These are phyloP conservation scores for Callopanchax toddi DNA, from an alignment of 2,113 vertebrate species.

Conservation along the genomic window DNA sequence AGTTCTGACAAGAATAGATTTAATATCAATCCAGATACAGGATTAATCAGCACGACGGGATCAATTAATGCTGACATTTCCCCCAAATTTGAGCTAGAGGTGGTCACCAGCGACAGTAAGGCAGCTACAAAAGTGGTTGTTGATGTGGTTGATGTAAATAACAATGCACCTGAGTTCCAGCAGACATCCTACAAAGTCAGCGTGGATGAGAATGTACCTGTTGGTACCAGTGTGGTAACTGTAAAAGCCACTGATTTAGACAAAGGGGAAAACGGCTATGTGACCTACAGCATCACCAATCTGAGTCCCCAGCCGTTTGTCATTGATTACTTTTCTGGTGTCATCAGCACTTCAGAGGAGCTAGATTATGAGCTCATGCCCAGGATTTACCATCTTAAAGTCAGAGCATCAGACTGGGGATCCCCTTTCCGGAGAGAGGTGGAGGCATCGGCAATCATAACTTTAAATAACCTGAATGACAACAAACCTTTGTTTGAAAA, in stretches of 20 bases:
- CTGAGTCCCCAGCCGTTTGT: slow-evolving; percentile 88
- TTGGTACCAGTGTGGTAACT: slow-evolving; percentile 86
- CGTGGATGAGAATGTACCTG: slow-evolving; percentile 92
- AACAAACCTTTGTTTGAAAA: slow-evolving; percentile 97
- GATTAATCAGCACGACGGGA: slow-evolving; percentile 89
- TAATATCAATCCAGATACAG: slow-evolving; percentile 87
- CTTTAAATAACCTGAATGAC: slow-evolving; percentile 94
- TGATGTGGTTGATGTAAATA: slow-evolving; percentile 88
- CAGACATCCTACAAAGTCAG: slow-evolving; percentile 91
- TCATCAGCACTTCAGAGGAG: slow-evolving; percentile 89
- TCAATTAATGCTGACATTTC: slow-evolving; percentile 84
- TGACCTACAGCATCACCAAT: slow-evolving; percentile 95
- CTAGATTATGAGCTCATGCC: slow-evolving; percentile 98
- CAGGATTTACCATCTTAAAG: slow-evolving; percentile 90
- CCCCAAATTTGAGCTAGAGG: slow-evolving; percentile 87
- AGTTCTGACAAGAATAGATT: slow-evolving; percentile 84
- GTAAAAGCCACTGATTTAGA: slow-evolving; percentile 91
- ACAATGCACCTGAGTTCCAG: slow-evolving; percentile 90
- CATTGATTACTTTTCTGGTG: slow-evolving; percentile 92
- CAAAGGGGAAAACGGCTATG: slow-evolving; percentile 92
- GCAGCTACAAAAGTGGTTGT: slow-evolving; percentile 88
- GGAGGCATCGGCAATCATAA: slow-evolving; percentile 88
- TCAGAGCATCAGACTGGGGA: slow-evolving; percentile 96
- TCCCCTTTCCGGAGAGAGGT: slow-evolving; percentile 91
- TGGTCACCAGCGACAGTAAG: slow-evolving; percentile 87